phyloP scores from a whole-genome alignment of 1,140 invertebrate genomes.

The Pseudachorutes palmiensis region DNA sequence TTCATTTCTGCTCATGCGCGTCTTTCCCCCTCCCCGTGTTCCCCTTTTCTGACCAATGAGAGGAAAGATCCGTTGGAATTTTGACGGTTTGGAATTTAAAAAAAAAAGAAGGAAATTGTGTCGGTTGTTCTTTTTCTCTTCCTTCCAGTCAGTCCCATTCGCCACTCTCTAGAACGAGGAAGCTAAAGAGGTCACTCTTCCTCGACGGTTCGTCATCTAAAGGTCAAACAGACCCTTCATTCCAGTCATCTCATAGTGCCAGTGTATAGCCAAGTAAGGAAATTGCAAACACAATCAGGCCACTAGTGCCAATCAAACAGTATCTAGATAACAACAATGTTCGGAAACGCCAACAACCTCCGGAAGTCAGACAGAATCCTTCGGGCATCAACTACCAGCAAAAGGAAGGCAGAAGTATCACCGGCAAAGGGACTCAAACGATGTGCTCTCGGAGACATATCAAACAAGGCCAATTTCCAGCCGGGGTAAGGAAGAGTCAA shows the following conservation, averaged over 20 bases:
- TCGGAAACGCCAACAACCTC: not conserved
- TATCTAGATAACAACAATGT: not conserved
- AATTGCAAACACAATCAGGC: too few species aligned
- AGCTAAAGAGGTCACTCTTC: too few species aligned
- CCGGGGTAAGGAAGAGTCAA: not conserved
- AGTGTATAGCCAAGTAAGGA: too few species aligned
- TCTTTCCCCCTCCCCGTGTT: not conserved
- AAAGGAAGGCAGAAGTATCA: slow-evolving; percentile 49
- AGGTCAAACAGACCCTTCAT: too few species aligned
- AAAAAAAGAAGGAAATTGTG: too few species aligned
- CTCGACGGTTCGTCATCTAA: too few species aligned
- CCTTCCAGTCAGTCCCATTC: not conserved
- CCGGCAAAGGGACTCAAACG: slow-evolving; percentile 50
- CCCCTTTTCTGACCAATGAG: not conserved
- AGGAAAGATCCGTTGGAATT: not conserved
- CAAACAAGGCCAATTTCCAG: slow-evolving; percentile 45
- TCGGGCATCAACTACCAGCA: slow-evolving; percentile 31
- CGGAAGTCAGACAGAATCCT: not conserved
- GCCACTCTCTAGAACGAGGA: not conserved
- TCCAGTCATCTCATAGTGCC: too few species aligned
- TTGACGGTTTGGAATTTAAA: slow-evolving; percentile 2
- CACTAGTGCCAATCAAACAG: too few species aligned
- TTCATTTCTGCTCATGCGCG: not conserved
- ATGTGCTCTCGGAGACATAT: slow-evolving; percentile 66
- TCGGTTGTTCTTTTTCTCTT: too few species aligned